Evolutionary conservation across 2,113 vertebrate species (phyloP), one percentile per base, ranked within the genome.

Genomic region (Asarcornis scutulata): DNA sequence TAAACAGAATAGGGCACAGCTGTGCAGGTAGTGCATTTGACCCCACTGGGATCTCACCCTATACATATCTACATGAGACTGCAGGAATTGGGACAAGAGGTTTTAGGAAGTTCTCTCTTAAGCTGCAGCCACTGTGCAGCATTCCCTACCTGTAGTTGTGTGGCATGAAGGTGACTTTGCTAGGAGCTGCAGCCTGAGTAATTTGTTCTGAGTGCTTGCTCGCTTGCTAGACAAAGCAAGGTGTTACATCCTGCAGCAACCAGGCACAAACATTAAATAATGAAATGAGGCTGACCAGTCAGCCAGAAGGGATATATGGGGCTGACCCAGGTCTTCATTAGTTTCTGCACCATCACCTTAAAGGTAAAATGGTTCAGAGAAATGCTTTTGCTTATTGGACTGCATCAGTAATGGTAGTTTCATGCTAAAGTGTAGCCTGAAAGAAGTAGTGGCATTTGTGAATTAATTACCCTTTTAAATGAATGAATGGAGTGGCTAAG

Each of bases 381-480:
- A 82, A n/a, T 58, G 17, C 59, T 73, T 55, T 91, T 80, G 25
- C 48, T 53, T 34, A 13, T 59, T 88, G 62, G n/a, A 18, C 38
- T 36, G 13, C 62, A 60, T 34, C 21, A 29, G 60, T 31, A 84
- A 44, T 78, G 72, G 52, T 56, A 46, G n/a, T 91, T 93, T 92
- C 53, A 87, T 87, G 83, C 23, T 88, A 79, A 90, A 90, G 75
- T 27, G 22, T 66, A 79, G 44, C 86, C 86, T 73, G 44, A 84
- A 91, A 77, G 80, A 95, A 90, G 12, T 63, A 50, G 80, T 84
- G 36, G 21, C 93, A 87, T 91, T 83, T 93, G 29, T 93, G 86
- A 95, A 96, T 94, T 91, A 94, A 91, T 93, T 91, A 86, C 64
- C 62, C 80, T 95, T 93, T 86, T 48, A 93, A 72, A 50, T 74